phyloP scores from a whole-genome alignment of 2,113 vertebrate species.

The Odobenus rosmarus region DNA sequence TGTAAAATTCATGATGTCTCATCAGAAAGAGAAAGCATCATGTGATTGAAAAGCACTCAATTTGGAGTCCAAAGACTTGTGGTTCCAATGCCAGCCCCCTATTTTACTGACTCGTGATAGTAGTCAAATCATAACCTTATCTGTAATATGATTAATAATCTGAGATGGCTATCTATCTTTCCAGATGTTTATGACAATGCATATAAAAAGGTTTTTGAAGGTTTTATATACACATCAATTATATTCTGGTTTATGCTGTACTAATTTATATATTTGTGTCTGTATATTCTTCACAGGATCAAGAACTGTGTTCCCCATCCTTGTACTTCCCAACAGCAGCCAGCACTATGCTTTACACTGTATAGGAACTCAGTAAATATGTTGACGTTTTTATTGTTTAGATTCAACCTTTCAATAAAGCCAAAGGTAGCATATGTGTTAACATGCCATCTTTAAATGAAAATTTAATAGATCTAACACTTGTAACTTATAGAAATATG shows the following conservation, averaged over 20 bases:
- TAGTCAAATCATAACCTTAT: not conserved
- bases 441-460: not conserved
- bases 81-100: not conserved
- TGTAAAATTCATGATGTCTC: not conserved
- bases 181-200: not conserved
- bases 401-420: not conserved
- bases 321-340: not conserved
- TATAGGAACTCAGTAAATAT: not conserved
- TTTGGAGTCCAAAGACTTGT: not conserved
- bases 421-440: not conserved
- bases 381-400: not conserved
- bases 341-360: not conserved
- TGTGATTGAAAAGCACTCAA: not conserved
- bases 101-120: not conserved
- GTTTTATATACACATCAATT: not conserved
- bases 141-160: not conserved
- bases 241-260: not conserved
- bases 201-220: not conserved
- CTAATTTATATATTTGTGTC: not conserved
- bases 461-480: not conserved
- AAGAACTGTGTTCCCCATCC: not conserved
- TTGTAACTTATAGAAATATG: not conserved
- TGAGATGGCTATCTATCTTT: not conserved
- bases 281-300: not conserved
- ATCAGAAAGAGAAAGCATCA: not conserved